phyloP scores from a whole-genome alignment of 1,140 invertebrate genomes.

The Hycleus phaleratus region DNA sequence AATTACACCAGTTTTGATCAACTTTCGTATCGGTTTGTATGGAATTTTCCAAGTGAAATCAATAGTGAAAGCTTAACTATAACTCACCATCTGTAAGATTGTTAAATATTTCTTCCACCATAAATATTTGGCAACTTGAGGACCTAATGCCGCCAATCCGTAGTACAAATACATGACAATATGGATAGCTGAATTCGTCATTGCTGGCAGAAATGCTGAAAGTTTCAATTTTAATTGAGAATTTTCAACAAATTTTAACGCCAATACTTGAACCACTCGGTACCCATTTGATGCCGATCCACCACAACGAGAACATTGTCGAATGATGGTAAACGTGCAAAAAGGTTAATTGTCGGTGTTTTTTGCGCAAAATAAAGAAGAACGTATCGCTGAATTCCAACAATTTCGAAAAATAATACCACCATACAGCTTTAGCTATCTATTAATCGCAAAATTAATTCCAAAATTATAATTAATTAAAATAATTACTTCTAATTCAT shows the following conservation, averaged over 20 bases:
- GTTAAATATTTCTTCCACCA: constrained; percentile 96
- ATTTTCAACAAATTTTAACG: background rate
- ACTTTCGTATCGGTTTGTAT: background rate
- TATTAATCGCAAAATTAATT: constrained; percentile 37
- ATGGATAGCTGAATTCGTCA: constrained; percentile 88
- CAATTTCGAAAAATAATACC: constrained; percentile 93
- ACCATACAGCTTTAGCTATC: constrained; percentile 92
- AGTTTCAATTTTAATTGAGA: constrained; percentile 18
- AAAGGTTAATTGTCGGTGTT: constrained; percentile 80
- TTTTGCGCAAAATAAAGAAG: constrained; percentile 85
- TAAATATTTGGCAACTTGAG: constrained; percentile 66
- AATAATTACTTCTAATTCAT: constrained; percentile 68
- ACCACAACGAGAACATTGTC: constrained; percentile 89
- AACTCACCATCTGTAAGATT: constrained; percentile 61
- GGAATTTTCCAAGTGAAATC: background rate
- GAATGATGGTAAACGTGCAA: constrained; percentile 89
- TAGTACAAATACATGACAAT: constrained; percentile 94
- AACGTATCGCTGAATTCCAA: constrained; percentile 90
- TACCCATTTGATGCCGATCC: constrained; percentile 95
- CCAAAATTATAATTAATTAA: constrained; percentile 3
- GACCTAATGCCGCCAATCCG: constrained; percentile 74
- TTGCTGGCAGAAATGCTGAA: constrained; percentile 75
- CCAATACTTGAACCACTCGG: constrained; percentile 81
- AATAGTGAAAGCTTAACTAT: background rate
- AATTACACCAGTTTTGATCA: background rate